phyloP scores from a whole-genome alignment of 2,113 vertebrate genomes.

The Trachemys scripta region DNA sequence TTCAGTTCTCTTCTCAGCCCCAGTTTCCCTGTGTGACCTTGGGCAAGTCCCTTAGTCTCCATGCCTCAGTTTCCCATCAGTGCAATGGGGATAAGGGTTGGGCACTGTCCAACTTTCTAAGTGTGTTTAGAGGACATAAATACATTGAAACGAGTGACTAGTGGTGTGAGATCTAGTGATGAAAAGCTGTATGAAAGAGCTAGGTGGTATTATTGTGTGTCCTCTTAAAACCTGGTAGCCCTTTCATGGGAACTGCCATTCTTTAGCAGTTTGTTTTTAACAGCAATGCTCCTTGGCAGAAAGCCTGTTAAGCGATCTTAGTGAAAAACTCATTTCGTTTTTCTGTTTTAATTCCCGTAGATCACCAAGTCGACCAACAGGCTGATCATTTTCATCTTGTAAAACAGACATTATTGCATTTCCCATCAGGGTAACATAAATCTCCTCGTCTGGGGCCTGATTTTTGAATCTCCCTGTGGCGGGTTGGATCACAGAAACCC shows the following conservation, averaged over 20 bases:
- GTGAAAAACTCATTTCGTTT: neutral
- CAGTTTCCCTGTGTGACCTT: neutral
- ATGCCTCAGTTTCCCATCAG: too few species aligned
- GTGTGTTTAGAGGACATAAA: too few species aligned
- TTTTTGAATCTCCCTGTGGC: neutral
- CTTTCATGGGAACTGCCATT: neutral
- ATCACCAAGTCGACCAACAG: constrained; percentile 7
- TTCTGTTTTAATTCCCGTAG: accelerated
- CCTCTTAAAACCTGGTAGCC: neutral
- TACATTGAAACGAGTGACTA: too few species aligned
- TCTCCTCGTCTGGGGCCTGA: neutral
- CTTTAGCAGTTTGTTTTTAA: neutral
- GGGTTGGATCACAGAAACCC: too few species aligned
- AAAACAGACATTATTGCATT: constrained; percentile 27
- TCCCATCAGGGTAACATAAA: constrained; percentile 7
- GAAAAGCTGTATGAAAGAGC: too few species aligned
- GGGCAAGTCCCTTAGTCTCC: neutral
- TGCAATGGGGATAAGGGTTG: too few species aligned
- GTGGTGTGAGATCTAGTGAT: too few species aligned
- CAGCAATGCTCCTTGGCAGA: neutral
- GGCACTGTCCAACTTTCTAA: too few species aligned
- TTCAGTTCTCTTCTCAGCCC: neutral
- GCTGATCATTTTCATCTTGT: constrained; percentile 25
- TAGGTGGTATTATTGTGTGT: neutral
- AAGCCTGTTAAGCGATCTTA: neutral